A percentile compares a stretch with the other conserved stretches of the same genome.
These are phyloP conservation scores for Monochamus alternatus DNA, from an alignment of 2,888 invertebrate genomes.

Conservation along the genomic window DNA sequence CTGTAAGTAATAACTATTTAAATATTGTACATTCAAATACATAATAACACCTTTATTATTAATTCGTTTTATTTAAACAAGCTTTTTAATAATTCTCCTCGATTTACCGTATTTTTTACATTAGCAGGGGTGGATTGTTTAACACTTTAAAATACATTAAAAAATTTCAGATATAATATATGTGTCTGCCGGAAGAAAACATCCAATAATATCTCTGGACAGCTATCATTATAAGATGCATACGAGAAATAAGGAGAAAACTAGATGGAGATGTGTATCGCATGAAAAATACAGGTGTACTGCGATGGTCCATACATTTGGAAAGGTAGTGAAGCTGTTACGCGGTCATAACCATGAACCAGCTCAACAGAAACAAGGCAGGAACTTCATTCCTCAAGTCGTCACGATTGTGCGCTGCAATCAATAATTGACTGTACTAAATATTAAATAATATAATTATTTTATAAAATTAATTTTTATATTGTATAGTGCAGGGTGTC, in stretches of 20 bases:
- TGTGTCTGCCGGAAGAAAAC: conserved; percentile 45
- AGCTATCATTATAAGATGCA: conserved; percentile 50
- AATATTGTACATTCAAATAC: too few relatives aligned
- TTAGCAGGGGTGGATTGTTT: background rate
- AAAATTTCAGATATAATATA: conserved; percentile 23
- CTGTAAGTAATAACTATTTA: too few relatives aligned
- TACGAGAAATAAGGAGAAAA: conserved; percentile 43
- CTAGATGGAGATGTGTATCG: conserved; percentile 58
- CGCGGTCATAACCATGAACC: background rate
- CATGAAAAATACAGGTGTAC: background rate
- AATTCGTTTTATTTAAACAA: too few relatives aligned
- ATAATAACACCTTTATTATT: too few relatives aligned
- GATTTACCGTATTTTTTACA: too few relatives aligned
- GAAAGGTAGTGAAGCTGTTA: background rate
- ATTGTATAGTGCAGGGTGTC: too few relatives aligned
- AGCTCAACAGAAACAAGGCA: background rate
- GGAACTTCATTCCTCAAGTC: background rate
- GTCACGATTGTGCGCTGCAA: background rate
- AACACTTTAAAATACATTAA: too few relatives aligned
- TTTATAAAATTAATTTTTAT: too few relatives aligned
- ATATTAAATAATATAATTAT: too few relatives aligned
- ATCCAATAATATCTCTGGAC: conserved; percentile 55
- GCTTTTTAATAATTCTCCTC: too few relatives aligned
- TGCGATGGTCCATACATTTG: background rate
- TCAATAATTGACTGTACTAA: background rate